phyloP scores from a whole-genome alignment of 2,888 invertebrate species.

The Busseola fusca region DNA sequence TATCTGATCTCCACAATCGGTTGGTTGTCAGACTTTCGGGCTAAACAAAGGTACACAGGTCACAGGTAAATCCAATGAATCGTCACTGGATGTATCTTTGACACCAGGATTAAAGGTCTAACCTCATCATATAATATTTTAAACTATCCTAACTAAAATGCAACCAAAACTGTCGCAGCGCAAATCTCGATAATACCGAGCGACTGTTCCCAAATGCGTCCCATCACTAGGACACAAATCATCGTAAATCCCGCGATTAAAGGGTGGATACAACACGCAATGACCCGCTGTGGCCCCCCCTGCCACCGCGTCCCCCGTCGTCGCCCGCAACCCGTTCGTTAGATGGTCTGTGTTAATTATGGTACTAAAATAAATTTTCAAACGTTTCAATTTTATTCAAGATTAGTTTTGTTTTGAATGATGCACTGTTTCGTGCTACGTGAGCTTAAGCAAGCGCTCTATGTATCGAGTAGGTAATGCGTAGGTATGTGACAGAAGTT shows the following conservation, averaged over 20 bases:
- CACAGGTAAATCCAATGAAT: background rate
- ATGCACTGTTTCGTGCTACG: background rate
- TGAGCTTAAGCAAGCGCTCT: slow-evolving; percentile 4
- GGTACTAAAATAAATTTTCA: slow-evolving; percentile 46
- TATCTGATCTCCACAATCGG: too few species aligned
- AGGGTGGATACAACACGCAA: slow-evolving; percentile 62
- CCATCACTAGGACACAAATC: slow-evolving; percentile 66
- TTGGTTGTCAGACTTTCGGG: too few species aligned
- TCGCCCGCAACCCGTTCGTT: slow-evolving; percentile 31
- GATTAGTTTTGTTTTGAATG: slow-evolving; percentile 28
- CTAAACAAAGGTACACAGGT: too few species aligned
- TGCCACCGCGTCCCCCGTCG: background rate
- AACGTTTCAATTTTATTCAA: slow-evolving; percentile 26
- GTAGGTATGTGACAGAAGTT: background rate
- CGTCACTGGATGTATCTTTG: background rate
- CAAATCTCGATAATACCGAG: slow-evolving; percentile 29
- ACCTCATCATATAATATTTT: background rate
- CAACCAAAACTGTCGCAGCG: slow-evolving; percentile 13
- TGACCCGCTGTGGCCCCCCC: slow-evolving; percentile 43
- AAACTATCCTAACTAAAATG: slow-evolving; percentile 15
- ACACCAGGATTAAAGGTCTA: background rate
- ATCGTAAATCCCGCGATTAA: slow-evolving; percentile 70
- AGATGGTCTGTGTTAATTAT: slow-evolving; percentile 46
- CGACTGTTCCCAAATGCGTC: slow-evolving; percentile 44
- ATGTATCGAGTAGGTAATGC: background rate